Evolutionary conservation across 2,113 vertebrate species (phyloP).

Genomic region (Callipepla californica): DNA sequence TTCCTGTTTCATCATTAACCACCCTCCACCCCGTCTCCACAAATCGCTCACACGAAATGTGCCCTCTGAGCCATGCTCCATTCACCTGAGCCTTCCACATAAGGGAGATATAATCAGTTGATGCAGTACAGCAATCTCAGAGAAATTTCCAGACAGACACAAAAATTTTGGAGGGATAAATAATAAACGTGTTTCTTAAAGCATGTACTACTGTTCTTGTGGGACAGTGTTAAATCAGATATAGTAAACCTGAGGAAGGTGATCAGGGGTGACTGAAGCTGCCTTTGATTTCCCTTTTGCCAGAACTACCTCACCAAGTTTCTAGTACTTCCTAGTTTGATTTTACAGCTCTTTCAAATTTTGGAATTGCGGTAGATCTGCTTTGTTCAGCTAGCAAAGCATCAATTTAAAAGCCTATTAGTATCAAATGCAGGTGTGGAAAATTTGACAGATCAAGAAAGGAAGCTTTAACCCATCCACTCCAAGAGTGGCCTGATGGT

Average conservation of each 20-base stretch:
- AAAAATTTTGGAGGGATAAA: background rate
- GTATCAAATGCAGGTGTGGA: background rate
- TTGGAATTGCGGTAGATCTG: background rate
- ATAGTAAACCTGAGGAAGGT: background rate
- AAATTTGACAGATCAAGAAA: background rate
- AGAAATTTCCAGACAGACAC: background rate
- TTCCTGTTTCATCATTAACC: conserved; percentile 7
- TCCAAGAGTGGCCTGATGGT: background rate
- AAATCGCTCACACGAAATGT: background rate
- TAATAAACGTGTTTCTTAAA: background rate
- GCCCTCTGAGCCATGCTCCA: background rate
- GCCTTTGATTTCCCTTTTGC: background rate
- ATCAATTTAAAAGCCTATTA: background rate
- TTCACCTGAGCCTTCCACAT: background rate
- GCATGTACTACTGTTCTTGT: accelerated
- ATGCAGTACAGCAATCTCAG: background rate
- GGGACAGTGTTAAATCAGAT: background rate
- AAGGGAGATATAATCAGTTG: background rate
- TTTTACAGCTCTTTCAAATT: background rate
- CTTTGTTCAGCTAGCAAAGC: background rate
- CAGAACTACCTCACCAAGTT: background rate
- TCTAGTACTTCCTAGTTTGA: background rate
- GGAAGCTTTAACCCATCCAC: background rate
- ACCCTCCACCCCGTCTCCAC: background rate
- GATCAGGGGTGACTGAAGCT: background rate